These are phyloP conservation scores for Lucinisca nassula DNA, from an alignment of 2,888 invertebrate genomes.

Conservation along the genomic window DNA sequence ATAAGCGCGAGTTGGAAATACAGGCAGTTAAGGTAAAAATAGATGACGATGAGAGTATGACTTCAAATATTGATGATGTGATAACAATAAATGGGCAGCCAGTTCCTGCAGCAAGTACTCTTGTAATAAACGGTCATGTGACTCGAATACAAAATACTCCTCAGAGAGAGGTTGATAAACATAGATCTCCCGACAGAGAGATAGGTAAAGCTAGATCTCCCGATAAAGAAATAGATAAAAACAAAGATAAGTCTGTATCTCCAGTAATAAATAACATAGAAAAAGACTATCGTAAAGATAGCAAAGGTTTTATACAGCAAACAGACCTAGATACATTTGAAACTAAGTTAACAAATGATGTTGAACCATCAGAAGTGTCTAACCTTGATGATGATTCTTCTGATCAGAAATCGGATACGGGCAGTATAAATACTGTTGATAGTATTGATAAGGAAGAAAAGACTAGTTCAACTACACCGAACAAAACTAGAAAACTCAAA, in stretches of 20 bases:
- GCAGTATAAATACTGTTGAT: slow-evolving; percentile 81
- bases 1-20: slow-evolving; percentile 71
- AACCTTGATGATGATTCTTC: slow-evolving; percentile 79
- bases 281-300: slow-evolving; percentile 19
- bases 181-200: not conserved
- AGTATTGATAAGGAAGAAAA: slow-evolving; percentile 78
- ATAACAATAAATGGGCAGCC: slow-evolving; percentile 79
- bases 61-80: slow-evolving; percentile 64
- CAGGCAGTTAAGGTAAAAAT: slow-evolving; percentile 80
- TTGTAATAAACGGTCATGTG: slow-evolving; percentile 81
- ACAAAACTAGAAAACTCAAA: slow-evolving; percentile 72
- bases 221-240: not conserved
- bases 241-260: slow-evolving; percentile 42
- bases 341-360: slow-evolving; percentile 74
- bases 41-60: slow-evolving; percentile 62
- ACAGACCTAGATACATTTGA: slow-evolving; percentile 84
- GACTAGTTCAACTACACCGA: slow-evolving; percentile 27
- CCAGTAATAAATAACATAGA: slow-evolving; percentile 28
- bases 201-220: not conserved
- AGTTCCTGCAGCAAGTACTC: slow-evolving; percentile 73
- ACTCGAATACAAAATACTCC: slow-evolving; percentile 68
- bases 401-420: slow-evolving; percentile 81
- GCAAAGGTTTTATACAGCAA: slow-evolving; percentile 77
- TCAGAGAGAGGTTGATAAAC: slow-evolving; percentile 28
- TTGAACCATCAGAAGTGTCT: slow-evolving; percentile 74